These are phyloP conservation scores for Eustalomyia histrio DNA, from an alignment of 2,888 invertebrate genomes.

Conservation along the genomic window DNA sequence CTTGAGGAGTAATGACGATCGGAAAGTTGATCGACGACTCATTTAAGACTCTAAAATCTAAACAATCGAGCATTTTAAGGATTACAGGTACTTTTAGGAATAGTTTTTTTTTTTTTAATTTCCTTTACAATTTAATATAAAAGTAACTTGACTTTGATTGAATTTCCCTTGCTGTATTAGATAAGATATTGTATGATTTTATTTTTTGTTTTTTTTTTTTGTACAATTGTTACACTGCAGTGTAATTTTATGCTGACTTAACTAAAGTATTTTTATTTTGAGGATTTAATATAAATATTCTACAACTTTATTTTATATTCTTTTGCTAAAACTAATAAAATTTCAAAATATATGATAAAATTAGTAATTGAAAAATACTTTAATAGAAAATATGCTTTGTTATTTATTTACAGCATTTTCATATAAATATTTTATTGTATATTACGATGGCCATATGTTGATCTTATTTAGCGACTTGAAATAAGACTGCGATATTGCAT, in stretches of 20 bases:
- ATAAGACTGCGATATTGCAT: too few relatives aligned
- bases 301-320: constrained; percentile 34
- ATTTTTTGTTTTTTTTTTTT: neutral
- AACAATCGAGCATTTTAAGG: too few relatives aligned
- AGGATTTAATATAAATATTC: constrained; percentile 32
- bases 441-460: too few relatives aligned
- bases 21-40: too few relatives aligned
- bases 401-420: neutral
- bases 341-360: neutral
- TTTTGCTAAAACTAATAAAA: constrained; percentile 23
- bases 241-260: constrained; percentile 62
- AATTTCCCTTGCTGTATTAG: too few relatives aligned
- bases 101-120: too few relatives aligned
- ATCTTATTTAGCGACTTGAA: too few relatives aligned
- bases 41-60: too few relatives aligned
- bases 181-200: too few relatives aligned
- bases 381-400: neutral
- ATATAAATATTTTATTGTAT: neutral
- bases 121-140: too few relatives aligned
- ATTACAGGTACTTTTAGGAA: too few relatives aligned
- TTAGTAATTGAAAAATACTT: neutral
- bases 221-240: constrained; percentile 55
- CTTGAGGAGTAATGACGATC: too few relatives aligned
- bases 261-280: constrained; percentile 44
- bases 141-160: neutral